Evolutionary conservation across 2,888 invertebrate genomes (phyloP).

Genomic region (Eulithis prunata): DNA sequence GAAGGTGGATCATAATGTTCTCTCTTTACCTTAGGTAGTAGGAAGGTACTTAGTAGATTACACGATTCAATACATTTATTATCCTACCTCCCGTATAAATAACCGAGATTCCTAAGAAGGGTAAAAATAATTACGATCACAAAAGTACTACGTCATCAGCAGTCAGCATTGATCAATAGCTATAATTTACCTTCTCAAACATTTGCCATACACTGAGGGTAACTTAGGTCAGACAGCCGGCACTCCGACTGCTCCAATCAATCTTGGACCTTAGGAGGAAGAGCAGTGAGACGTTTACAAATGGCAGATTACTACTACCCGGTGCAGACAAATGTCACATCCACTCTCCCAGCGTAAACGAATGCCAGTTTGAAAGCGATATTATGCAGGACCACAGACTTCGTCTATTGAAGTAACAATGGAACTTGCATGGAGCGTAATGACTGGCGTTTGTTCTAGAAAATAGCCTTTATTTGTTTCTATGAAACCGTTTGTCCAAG

Average conservation of each 20-base stretch:
- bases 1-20: too few relatives aligned
- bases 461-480: slow-evolving; percentile 11
- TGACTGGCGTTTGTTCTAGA: slow-evolving; percentile 20
- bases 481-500: slow-evolving; percentile 12
- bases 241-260: slow-evolving; percentile 54
- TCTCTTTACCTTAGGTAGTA: too few relatives aligned
- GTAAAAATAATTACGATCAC: too few relatives aligned
- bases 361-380: slow-evolving; percentile 63
- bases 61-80: too few relatives aligned
- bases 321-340: slow-evolving; percentile 60
- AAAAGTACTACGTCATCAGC: too few relatives aligned
- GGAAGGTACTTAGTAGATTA: too few relatives aligned
- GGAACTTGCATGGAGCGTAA: slow-evolving; percentile 37
- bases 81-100: too few relatives aligned
- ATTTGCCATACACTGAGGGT: slow-evolving; percentile 39
- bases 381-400: slow-evolving; percentile 54
- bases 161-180: slow-evolving; percentile 6
- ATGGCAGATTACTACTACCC: slow-evolving; percentile 73
- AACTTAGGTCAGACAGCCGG: slow-evolving; percentile 53
- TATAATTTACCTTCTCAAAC: slow-evolving; percentile 20
- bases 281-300: slow-evolving; percentile 66
- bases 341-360: slow-evolving; percentile 55
- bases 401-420: slow-evolving; percentile 39
- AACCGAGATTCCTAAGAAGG: too few relatives aligned
- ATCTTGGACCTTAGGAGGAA: slow-evolving; percentile 56